phyloP scores from a whole-genome alignment of 2,797 vertebrate genomes.

The Prionace glauca region DNA sequence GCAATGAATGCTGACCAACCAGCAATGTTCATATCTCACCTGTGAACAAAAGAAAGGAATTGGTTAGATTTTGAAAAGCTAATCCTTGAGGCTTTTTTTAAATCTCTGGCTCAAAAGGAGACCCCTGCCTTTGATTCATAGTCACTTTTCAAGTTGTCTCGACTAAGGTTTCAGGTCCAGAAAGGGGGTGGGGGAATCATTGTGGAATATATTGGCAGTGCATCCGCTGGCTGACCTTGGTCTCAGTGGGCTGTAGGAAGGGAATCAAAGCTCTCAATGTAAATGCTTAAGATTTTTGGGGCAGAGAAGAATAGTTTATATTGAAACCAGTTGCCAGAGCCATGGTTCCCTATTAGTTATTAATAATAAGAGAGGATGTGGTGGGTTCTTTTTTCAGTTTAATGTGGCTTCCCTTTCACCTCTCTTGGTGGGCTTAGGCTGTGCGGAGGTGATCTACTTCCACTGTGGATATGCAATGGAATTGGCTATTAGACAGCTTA shows the following conservation, averaged over 20 bases:
- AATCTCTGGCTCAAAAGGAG: not conserved
- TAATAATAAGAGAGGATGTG: not conserved
- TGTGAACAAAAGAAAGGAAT: not conserved
- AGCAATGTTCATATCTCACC: too few relatives aligned
- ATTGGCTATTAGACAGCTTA: not conserved
- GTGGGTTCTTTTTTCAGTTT: not conserved
- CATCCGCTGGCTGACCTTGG: not conserved
- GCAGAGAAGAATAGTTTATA: not conserved
- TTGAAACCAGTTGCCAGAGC: not conserved
- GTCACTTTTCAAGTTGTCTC: not conserved
- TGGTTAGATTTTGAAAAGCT: not conserved
- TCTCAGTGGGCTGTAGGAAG: not conserved
- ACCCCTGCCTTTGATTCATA: not conserved
- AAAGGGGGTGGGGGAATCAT: not conserved
- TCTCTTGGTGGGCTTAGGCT: too few relatives aligned
- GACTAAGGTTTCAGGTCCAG: not conserved
- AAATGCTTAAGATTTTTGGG: not conserved
- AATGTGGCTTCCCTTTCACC: not conserved
- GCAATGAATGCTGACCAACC: too few relatives aligned
- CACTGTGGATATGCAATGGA: not conserved
- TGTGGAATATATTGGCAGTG: not conserved
- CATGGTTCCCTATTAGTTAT: not conserved
- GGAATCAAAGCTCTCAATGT: not conserved
- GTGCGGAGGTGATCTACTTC: not conserved
- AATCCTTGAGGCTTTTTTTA: not conserved